Base-by-base conservation (phyloP, 2,797 vertebrate genomes). In the Ficedula albicollis region DNA sequence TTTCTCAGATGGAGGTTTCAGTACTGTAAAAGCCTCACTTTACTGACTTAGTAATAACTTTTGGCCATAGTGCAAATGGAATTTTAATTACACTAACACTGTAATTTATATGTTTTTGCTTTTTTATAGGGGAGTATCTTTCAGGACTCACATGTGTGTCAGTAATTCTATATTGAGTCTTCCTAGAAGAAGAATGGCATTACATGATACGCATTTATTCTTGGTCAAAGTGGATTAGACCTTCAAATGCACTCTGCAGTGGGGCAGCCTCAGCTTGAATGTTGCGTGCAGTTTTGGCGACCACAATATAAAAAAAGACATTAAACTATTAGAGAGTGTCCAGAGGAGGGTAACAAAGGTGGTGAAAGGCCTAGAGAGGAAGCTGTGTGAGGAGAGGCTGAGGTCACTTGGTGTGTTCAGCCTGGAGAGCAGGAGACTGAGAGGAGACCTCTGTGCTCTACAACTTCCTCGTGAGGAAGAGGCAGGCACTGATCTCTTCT, bases 401-500 rank as follows among this genome's bases (percentile, higher is more conserved):
- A n/a, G 27, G 27, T 59, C 46, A 27, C n/a, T 58, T 67, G 62
- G 4, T 67, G 32, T 58, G 14, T 23, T 27, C 70, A 67, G 18
- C 62, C 19, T 25, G 63, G 46, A 26, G 67, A 22, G 36, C 2
- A 48, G 36, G 23, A 60, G 54, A 29, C n/a, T 29, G 29, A 59
- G n/a, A 22, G 6, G 32, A 29, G 22, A 38, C 12, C 18, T 36
- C 9, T n/a, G n/a, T 22, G 9, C 22, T 43, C 12, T 38, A 1
- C 44, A 52, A 5, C n/a, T 67, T 59, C n/a, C 23, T n/a, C 0
- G 0, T 29, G 54, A 38, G 38, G 46, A 38, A 38, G 46, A n/a
- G 15, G 13, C n/a, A 52, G 54, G 3, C 27, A 23, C 46, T 67
- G 44, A n/a, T 59, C 18, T 27, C 21, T 43, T 2, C 32, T 38